Conservation (phyloP, 2,113 vertebrate species). For the Dicaeum eximium region DNA sequence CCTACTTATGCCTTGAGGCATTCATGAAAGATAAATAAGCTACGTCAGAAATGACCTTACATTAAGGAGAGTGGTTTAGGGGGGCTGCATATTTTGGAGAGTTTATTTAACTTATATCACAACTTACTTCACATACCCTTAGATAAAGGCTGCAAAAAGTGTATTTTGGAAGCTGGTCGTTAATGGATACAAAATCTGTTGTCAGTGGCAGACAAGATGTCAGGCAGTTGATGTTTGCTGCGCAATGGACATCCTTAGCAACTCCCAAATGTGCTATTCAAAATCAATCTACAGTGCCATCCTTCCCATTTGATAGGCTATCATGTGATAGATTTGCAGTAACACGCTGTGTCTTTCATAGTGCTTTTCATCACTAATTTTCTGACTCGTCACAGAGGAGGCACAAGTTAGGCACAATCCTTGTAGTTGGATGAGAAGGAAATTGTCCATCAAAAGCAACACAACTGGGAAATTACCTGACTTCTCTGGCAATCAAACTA, state of each 20-base stretch:
- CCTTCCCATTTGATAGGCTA: neutral
- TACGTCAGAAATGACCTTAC: neutral
- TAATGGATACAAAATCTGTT: neutral
- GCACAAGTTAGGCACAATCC: neutral
- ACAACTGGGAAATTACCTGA: neutral
- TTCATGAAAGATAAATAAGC: constrained; percentile 32
- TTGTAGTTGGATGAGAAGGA: neutral
- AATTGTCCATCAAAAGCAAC: neutral
- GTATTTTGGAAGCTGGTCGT: neutral
- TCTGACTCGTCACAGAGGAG: neutral
- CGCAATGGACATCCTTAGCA: neutral
- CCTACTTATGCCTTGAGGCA: neutral
- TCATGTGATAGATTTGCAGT: neutral
- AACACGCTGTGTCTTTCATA: accelerated
- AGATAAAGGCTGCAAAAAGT: neutral
- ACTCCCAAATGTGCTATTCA: neutral
- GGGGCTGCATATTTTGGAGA: neutral
- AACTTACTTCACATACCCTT: neutral
- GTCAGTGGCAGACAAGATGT: neutral
- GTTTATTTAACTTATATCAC: neutral
- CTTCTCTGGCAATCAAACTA: neutral
- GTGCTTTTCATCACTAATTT: neutral
- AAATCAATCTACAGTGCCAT: neutral
- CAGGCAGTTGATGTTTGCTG: neutral
- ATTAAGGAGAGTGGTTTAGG: neutral